These are phyloP conservation scores for Lathronympha strigana DNA, from an alignment of 2,888 invertebrate species.

Conservation along the genomic window DNA sequence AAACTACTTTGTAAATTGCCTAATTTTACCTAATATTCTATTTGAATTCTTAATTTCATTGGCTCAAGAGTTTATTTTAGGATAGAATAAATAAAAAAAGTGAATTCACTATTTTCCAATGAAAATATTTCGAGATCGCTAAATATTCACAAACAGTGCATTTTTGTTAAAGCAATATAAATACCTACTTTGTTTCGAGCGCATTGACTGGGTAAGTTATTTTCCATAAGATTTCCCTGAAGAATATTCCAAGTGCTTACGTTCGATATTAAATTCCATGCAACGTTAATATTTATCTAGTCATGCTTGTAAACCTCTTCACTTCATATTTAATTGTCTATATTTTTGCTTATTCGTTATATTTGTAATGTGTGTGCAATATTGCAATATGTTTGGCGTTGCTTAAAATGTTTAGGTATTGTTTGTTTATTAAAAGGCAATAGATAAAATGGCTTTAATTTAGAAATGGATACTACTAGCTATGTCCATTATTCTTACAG, in stretches of 20 bases:
- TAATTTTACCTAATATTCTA: too few relatives aligned
- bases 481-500: too few relatives aligned
- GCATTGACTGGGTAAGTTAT: slow-evolving; percentile 52
- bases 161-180: slow-evolving; percentile 38
- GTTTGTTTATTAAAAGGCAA: too few relatives aligned
- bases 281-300: slow-evolving; percentile 38
- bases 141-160: not conserved
- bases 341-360: not conserved
- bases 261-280: slow-evolving; percentile 74
- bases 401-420: too few relatives aligned
- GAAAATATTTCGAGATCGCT: not conserved
- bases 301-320: slow-evolving; percentile 21
- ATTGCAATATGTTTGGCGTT: not conserved
- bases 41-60: too few relatives aligned
- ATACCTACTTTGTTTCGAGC: slow-evolving; percentile 33
- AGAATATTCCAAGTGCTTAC: slow-evolving; percentile 69
- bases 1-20: too few relatives aligned
- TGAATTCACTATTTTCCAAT: too few relatives aligned
- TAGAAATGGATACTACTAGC: too few relatives aligned
- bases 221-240: slow-evolving; percentile 60
- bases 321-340: slow-evolving; percentile 29
- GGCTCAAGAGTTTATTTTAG: too few relatives aligned
- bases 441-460: too few relatives aligned
- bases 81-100: too few relatives aligned
- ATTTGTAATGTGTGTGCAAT: not conserved